phyloP scores from a whole-genome alignment of 1,140 invertebrate genomes.

The Tetramorium simillimum region DNA sequence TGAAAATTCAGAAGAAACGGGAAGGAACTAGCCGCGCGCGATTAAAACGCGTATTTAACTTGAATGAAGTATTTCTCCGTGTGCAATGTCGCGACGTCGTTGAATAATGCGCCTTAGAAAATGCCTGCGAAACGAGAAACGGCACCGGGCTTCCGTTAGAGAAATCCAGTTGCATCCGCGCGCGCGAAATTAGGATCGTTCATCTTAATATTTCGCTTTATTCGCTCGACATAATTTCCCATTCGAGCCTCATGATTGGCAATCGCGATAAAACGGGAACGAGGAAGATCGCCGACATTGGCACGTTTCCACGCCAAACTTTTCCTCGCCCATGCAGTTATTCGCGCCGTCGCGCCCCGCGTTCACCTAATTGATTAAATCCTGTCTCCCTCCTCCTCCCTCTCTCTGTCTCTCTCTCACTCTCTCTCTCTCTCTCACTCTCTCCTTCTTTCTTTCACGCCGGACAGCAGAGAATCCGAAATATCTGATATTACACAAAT shows the following conservation, averaged over 20 bases:
- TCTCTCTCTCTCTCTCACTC: neutral
- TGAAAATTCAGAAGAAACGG: slow-evolving; percentile 2
- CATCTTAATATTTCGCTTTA: slow-evolving; percentile 48
- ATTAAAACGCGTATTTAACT: slow-evolving; percentile 30
- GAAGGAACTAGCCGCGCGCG: slow-evolving; percentile 6
- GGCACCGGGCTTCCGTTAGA: neutral
- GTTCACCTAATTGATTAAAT: slow-evolving; percentile 69
- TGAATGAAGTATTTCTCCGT: neutral
- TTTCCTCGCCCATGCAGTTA: slow-evolving; percentile 51
- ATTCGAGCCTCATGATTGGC: slow-evolving; percentile 55
- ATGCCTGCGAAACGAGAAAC: slow-evolving; percentile 10
- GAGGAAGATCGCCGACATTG: slow-evolving; percentile 40
- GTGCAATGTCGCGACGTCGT: neutral
- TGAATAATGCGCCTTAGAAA: slow-evolving; percentile 35
- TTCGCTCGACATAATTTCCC: slow-evolving; percentile 41
- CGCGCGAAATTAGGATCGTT: slow-evolving; percentile 30
- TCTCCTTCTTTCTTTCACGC: neutral
- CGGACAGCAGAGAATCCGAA: slow-evolving; percentile 60
- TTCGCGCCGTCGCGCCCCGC: slow-evolving; percentile 47
- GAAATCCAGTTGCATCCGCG: slow-evolving; percentile 14
- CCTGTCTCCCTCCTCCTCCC: neutral
- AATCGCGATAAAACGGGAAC: slow-evolving; percentile 35
- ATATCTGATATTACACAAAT: slow-evolving; percentile 71
- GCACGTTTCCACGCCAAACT: slow-evolving; percentile 62
- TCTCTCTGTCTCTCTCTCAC: no score